Conservation (phyloP, 2,797 vertebrate genomes). For the Sebastes hopkinsi region DNA sequence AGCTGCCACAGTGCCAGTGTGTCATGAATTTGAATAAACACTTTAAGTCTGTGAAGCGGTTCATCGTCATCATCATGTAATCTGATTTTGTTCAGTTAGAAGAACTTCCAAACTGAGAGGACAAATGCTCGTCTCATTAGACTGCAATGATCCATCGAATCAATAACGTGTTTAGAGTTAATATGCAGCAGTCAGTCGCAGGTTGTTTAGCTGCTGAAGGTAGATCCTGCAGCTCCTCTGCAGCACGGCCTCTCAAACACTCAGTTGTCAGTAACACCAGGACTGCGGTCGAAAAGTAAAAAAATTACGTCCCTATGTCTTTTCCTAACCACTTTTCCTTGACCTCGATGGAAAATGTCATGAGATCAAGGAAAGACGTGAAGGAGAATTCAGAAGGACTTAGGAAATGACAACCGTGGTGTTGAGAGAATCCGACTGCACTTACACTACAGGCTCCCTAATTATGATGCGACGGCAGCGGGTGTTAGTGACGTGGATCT, state of each 20-base stretch:
- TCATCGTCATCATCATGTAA: background rate
- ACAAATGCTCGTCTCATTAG: background rate
- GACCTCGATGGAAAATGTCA: no score
- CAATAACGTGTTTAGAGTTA: background rate
- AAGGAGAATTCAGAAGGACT: no score
- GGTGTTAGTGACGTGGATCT: no score
- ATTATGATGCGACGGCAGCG: no score
- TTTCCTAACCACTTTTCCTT: no score
- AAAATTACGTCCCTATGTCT: no score
- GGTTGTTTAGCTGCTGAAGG: background rate
- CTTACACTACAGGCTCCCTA: no score
- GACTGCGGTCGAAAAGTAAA: no score
- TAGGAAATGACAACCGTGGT: no score
- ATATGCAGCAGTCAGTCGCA: slow-evolving; percentile 5
- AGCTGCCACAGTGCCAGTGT: background rate
- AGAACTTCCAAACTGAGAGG: background rate
- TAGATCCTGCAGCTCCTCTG: background rate
- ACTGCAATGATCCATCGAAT: slow-evolving; percentile 2
- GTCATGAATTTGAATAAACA: slow-evolving; percentile 12
- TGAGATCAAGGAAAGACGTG: no score
- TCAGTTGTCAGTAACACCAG: background rate
- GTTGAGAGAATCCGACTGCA: no score
- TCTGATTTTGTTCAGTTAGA: background rate
- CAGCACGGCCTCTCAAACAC: background rate
- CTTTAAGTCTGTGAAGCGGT: background rate